A percentile compares a stretch with the other conserved stretches of the same genome.
These are phyloP conservation scores for Lepidocolaptes lacrymiger DNA, from an alignment of 2,797 vertebrate species.

Conservation along the genomic window DNA sequence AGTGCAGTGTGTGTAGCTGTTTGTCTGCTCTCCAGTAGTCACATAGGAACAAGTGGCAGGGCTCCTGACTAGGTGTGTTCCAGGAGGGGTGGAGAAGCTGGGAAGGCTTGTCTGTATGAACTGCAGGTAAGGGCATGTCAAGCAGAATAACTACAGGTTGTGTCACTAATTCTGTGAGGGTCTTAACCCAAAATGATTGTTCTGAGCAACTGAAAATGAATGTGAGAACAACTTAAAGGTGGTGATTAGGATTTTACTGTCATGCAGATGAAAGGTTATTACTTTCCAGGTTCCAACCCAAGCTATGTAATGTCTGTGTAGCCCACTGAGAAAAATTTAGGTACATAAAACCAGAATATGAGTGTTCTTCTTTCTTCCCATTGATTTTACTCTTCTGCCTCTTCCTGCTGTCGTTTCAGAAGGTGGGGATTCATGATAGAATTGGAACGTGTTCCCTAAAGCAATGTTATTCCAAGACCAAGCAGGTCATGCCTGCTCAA, in stretches of 20 bases:
- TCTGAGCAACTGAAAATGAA: background rate
- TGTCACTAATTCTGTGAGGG: fast-evolving
- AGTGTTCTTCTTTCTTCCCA: background rate
- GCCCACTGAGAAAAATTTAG: background rate
- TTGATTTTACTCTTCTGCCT: background rate
- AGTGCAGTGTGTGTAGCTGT: background rate
- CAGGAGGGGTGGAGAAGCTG: background rate
- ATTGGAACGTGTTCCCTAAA: background rate
- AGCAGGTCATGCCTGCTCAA: background rate
- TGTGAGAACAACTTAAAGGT: background rate
- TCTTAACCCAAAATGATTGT: background rate
- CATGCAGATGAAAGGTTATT: background rate
- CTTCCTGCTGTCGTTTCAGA: background rate
- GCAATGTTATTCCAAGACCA: background rate
- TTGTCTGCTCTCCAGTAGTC: background rate
- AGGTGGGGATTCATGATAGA: background rate
- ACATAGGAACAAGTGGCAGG: background rate
- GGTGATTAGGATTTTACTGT: background rate
- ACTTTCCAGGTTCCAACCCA: background rate
- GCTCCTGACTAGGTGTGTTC: background rate
- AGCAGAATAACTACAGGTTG: background rate
- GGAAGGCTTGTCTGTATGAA: background rate
- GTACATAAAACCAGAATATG: background rate
- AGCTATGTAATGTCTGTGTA: background rate
- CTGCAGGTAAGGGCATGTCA: background rate